phyloP scores from a whole-genome alignment of 2,888 invertebrate species.

The Nebria brevicollis region DNA sequence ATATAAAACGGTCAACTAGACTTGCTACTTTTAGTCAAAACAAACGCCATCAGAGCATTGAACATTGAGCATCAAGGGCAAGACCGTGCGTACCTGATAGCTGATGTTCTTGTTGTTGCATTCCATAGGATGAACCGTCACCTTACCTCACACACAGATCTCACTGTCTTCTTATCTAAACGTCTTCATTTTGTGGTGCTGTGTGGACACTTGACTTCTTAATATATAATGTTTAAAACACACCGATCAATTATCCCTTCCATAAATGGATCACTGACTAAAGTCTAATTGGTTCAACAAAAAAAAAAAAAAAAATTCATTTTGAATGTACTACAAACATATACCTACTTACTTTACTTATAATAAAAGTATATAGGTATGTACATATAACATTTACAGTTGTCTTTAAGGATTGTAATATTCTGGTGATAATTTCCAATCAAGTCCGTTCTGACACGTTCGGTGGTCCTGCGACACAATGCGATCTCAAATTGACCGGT shows the following conservation, averaged over 20 bases:
- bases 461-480: too few species aligned
- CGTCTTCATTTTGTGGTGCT: constrained; percentile 19
- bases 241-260: not conserved
- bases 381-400: too few species aligned
- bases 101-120: not conserved
- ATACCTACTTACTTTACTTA: too few species aligned
- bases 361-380: too few species aligned
- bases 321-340: too few species aligned
- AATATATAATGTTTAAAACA: not conserved
- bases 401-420: too few species aligned
- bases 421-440: too few species aligned
- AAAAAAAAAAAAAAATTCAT: too few species aligned
- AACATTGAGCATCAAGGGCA: not conserved
- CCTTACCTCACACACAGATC: constrained; percentile 2
- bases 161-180: constrained; percentile 26
- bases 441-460: too few species aligned
- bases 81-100: not conserved
- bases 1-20: not conserved
- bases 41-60: not conserved
- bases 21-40: not conserved
- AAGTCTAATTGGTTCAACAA: too few species aligned
- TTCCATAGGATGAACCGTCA: constrained; percentile 3
- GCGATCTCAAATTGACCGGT: too few species aligned
- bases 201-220: not conserved
- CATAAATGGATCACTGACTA: not conserved